Conservation (phyloP, 2,797 vertebrate genomes). For the Rhinichthys osculus region DNA sequence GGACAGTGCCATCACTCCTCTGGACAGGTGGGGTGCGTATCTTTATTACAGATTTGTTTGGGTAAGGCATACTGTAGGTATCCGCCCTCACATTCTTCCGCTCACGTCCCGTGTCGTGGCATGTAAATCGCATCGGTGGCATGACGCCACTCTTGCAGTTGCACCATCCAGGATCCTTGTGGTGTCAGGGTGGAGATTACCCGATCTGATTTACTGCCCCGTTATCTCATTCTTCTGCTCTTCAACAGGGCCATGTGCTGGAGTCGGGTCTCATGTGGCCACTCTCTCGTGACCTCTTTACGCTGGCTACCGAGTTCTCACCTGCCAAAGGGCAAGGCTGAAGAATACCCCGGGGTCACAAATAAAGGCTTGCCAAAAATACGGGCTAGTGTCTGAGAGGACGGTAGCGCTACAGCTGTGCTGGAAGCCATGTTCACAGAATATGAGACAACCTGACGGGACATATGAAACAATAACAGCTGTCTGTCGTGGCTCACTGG, state of each 20-base stretch:
- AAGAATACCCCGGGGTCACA: constrained; percentile 45
- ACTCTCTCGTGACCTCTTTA: constrained; percentile 18
- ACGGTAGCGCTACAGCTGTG: constrained; percentile 17
- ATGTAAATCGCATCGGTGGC: constrained; percentile 61
- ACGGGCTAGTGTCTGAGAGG: constrained; percentile 33
- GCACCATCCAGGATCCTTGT: constrained; percentile 34
- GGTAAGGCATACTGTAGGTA: constrained; percentile 46
- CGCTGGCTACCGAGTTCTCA: constrained; percentile 60
- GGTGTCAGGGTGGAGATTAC: constrained; percentile 63
- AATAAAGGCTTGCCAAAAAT: constrained; percentile 64
- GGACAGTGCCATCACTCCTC: constrained; percentile 60
- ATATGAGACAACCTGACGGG: constrained; percentile 69
- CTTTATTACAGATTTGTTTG: constrained; percentile 27
- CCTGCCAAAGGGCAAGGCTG: constrained; percentile 69
- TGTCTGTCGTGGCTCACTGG: constrained; percentile 41
- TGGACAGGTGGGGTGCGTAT: constrained; percentile 57
- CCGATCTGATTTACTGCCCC: constrained; percentile 67
- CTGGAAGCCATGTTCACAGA: constrained; percentile 65
- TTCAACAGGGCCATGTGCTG: constrained; percentile 52
- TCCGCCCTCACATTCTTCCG: constrained; percentile 56
- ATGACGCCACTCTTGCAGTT: constrained; percentile 56
- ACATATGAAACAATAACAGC: constrained; percentile 73
- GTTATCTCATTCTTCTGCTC: constrained; percentile 53
- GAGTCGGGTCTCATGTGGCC: constrained; percentile 56
- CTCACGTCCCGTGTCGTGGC: constrained; percentile 58